phyloP scores from a whole-genome alignment of 2,888 invertebrate species.

The Conistra vaccinii region DNA sequence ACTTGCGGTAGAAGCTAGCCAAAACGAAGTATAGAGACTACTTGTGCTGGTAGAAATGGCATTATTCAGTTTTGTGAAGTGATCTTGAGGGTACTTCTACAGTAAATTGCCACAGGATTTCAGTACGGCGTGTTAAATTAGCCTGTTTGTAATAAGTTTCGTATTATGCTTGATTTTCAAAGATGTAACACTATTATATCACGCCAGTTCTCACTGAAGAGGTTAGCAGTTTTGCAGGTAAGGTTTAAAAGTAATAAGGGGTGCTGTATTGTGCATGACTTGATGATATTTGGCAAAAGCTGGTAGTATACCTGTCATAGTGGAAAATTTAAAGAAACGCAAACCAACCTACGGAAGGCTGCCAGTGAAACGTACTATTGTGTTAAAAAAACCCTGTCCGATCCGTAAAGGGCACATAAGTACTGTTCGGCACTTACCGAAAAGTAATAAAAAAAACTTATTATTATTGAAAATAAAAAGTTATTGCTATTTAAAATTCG shows the following conservation, averaged over 20 bases:
- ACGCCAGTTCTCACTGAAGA: background rate
- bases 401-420: no score
- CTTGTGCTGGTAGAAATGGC: background rate
- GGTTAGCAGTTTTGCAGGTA: background rate
- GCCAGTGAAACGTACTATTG: background rate
- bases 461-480: no score
- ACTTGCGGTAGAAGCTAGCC: constrained; percentile 15
- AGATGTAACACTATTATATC: background rate
- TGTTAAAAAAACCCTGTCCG: no score
- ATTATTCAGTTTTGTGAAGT: background rate
- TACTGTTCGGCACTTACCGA: no score
- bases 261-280: background rate
- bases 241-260: background rate
- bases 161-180: background rate
- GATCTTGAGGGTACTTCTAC: background rate
- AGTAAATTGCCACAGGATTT: background rate
- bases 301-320: background rate
- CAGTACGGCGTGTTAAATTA: no score
- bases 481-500: no score
- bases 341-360: background rate
- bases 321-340: background rate
- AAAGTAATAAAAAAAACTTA: no score
- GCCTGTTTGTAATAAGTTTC: background rate
- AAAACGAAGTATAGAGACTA: background rate
- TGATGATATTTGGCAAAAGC: background rate